Evolutionary conservation across 2,113 vertebrate species (phyloP), one percentile per base, ranked within the genome.

Genomic region (Lipotes vexillifer): DNA sequence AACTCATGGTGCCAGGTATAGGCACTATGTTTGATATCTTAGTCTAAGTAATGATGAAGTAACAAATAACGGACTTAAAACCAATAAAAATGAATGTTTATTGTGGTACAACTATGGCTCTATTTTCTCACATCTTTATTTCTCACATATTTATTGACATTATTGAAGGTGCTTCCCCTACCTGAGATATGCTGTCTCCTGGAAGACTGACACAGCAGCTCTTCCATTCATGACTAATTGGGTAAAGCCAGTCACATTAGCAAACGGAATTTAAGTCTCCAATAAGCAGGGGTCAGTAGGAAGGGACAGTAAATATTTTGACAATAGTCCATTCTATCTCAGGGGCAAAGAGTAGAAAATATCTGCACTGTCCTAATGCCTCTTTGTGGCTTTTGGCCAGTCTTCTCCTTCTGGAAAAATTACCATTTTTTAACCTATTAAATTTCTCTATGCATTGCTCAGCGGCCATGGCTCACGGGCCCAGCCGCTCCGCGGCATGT

Each of bases 311-410:
- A 66, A 46, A 61, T 85, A 38, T 90, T 66, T 38, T 52, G 5
- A 44, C 46, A 90, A 25, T 29, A 61, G 25, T 33, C 1, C 2
- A 23, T 84, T 88, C 23, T 29, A 29, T 87, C 52, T 90, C 6
- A 36, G 49, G 44, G 2, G 5, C 6, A n/a, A 75, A 55, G 17
- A 80, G 2, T 13, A 72, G 31, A 93, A 83, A 77, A 46, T 72
- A 3, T n/a, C 18, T 78, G 0, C 4, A 6, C 78, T 55, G 7
- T 12, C 10, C 3, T 46, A n/a, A 3, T 75, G 57, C 0, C 18
- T 55, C 8, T 94, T 57, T 13, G 3, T 90, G 18, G 1, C 8
- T 68, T 18, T 41, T 3, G 12, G 7, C 1, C 8, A 84, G 31
- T 38, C 3, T 69, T 86, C 17, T 72, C 9, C 23, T 36, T 87